Evolutionary conservation across 2,797 vertebrate genomes (phyloP).

Genomic region (Rhodeus uyekii): DNA sequence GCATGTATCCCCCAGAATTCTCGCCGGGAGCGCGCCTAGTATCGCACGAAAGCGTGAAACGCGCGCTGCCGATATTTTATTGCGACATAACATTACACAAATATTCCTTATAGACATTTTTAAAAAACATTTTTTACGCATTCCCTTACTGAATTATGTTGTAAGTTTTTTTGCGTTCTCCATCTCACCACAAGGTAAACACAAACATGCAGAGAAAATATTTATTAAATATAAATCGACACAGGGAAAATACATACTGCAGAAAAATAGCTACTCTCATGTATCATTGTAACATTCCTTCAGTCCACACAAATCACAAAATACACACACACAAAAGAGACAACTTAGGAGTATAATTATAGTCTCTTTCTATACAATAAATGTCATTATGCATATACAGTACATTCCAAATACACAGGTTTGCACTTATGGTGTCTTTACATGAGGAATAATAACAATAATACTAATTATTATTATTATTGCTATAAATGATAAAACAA

Average conservation of each 20-base stretch:
- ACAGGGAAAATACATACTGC: slow-evolving; percentile 51
- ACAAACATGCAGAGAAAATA: slow-evolving; percentile 31
- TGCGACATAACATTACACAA: slow-evolving; percentile 65
- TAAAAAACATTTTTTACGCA: background rate
- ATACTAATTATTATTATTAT: background rate
- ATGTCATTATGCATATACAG: slow-evolving; percentile 58
- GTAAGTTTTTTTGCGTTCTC: background rate
- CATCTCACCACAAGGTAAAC: background rate
- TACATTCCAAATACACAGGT: slow-evolving; percentile 65
- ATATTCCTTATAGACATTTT: background rate
- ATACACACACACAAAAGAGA: slow-evolving; percentile 56
- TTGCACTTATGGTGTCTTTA: slow-evolving; percentile 77
- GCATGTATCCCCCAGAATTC: slow-evolving; percentile 60
- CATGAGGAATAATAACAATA: slow-evolving; percentile 40
- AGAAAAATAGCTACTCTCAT: slow-evolving; percentile 44
- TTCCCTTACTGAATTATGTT: background rate
- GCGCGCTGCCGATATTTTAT: slow-evolving; percentile 66
- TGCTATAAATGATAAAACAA: no score
- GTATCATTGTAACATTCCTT: slow-evolving; percentile 40
- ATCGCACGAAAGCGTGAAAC: slow-evolving; percentile 34
- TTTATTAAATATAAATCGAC: slow-evolving; percentile 73
- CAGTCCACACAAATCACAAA: slow-evolving; percentile 36
- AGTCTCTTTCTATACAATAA: slow-evolving; percentile 43
- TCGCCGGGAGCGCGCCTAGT: slow-evolving; percentile 49
- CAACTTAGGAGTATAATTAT: slow-evolving; percentile 54